Base-by-base conservation (phyloP, 2,797 vertebrate genomes). In the Anguilla anguilla region DNA sequence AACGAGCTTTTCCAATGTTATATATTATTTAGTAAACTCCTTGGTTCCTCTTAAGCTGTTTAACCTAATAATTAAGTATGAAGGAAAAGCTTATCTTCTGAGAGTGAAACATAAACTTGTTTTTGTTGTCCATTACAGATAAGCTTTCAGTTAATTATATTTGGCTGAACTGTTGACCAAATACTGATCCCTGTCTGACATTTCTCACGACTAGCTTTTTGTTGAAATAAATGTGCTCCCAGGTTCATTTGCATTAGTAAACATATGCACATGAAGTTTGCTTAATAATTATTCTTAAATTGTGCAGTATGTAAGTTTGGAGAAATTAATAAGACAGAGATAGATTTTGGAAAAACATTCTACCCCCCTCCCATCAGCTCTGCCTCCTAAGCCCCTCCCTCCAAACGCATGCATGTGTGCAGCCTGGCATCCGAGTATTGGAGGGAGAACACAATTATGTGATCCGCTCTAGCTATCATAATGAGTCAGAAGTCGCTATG, bases 101-200 rank as follows among this genome's bases (percentile, higher is more conserved):
- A 35, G 28, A 31, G n/a, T 72, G 69, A 72, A 72, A 72, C 69
- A 31, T 72, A 72, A 31, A 35, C 69, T 28, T 35, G 28, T 35
- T 31, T 9, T 72, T 72, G 69, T 31, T 72, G 1, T 72, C 28
- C 35, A 77, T 77, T 77, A 6, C 74, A 77, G 74, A 19, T 77
- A 43, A 77, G 35, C 74, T 77, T 43, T 77, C 74, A 77, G 74
- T 77, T 77, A 77, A 72, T 72, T 72, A 72, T 39, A 77, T 39
- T 77, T 77, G 10, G 9, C 10, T 19, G 35, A 77, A 43, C 35
- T 19, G 35, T 77, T 39, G 0, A 43, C 13, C 31, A 31, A 43
- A 77, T 31, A 77, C 35, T 43, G 72, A 19, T 43, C 72, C 31
- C 11, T 77, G 35, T 77, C 11, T 77, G 31, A 39, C 3, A 10